Base-by-base conservation (phyloP, 2,797 vertebrate genomes). In the Luscinia luscinia region DNA sequence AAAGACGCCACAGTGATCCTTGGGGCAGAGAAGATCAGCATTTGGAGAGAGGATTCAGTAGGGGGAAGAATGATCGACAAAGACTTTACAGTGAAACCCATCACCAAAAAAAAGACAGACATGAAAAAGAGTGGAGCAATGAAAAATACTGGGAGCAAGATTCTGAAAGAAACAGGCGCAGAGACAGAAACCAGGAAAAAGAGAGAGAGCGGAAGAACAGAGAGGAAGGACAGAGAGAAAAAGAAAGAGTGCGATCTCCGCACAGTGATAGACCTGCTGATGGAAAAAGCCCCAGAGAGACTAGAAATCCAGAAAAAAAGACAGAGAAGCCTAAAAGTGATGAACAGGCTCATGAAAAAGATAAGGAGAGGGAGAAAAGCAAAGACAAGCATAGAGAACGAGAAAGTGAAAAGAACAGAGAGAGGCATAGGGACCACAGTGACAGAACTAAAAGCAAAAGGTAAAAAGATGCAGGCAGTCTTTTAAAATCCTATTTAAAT, bases 21-120 rank as follows among this genome's bases (percentile, higher is more conserved):
- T 99, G 99, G 98, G 99, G 99, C 93, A 98, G 98, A 96, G 98
- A 97, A 86, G 98, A 98, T 28, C 98, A 98, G 3, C 97, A 97
- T 27, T 92, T 97, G 59, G 98, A 98, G 55, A 98, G 98, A 77
- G 90, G 93, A 28, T 98, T 98, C 92, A 98, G 46, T 94, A 95
- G 98, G 10, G 98, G 98, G 11, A 98, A 99, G 81, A 96, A 97
- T 46, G 98, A 99, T 73, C 98, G 98, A 82, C 98, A 98, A 75
- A 96, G 98, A 75, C 98, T 98, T 96, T 98, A 98, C 96, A 98
- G 98, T 86, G 98, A 99, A 75, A 97, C 98, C 6, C 98, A 98
- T 87, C 98, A 98, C 32, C 97, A 98, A 83, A 99, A 98, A 95
- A 99, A 99, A 96, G 98, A 98, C 92, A 97, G 98, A 45, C 98